phyloP scores from a whole-genome alignment of 2,888 invertebrate species.

The Antheraea yamamai region DNA sequence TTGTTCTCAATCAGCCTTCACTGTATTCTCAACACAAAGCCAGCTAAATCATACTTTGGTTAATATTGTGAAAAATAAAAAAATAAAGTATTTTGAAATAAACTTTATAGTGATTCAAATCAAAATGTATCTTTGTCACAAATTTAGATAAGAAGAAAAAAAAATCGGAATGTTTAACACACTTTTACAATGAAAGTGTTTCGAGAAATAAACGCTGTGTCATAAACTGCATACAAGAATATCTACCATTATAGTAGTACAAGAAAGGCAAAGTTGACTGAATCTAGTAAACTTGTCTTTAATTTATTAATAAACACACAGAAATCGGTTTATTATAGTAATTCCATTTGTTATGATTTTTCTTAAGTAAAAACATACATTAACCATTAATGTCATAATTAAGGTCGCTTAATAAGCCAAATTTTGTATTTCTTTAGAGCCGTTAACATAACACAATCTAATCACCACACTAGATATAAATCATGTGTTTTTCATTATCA shows the following conservation, averaged over 20 bases:
- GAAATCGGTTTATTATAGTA: neutral
- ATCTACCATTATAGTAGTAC: neutral
- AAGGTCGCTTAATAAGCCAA: neutral
- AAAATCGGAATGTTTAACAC: slow-evolving; percentile 46
- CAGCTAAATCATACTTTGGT: too few relatives aligned
- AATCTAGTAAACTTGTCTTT: neutral
- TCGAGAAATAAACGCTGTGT: neutral
- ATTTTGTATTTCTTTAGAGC: neutral
- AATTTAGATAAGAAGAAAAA: slow-evolving; percentile 31
- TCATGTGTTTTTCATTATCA: neutral
- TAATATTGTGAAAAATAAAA: neutral
- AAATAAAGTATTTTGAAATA: slow-evolving; percentile 17
- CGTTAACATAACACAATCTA: neutral
- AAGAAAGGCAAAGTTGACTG: neutral
- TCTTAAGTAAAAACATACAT: neutral
- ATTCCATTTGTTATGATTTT: neutral
- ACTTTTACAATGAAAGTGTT: slow-evolving; percentile 1
- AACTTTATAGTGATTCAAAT: slow-evolving; percentile 44
- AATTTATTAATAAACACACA: slow-evolving; percentile 1
- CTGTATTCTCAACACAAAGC: too few relatives aligned
- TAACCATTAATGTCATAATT: neutral
- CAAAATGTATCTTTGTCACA: slow-evolving; percentile 33
- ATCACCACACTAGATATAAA: neutral
- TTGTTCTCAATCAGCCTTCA: too few relatives aligned
- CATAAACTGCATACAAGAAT: neutral